Conservation (phyloP, 1,140 invertebrate species). For the Leptinotarsa texana region DNA sequence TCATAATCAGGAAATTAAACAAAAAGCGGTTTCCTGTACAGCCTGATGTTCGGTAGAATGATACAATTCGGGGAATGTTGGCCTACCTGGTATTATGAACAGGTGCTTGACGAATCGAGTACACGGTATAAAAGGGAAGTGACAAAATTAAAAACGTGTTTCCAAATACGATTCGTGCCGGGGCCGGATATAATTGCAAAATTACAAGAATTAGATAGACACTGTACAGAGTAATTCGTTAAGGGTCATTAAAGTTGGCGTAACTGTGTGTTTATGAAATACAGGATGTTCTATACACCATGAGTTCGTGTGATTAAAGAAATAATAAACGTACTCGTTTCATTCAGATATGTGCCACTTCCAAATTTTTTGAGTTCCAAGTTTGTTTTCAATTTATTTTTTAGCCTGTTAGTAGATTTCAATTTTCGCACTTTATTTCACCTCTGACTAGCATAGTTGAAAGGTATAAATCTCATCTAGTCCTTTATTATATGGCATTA, state of each 20-base stretch:
- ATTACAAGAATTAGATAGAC: neutral
- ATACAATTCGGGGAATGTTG: slow-evolving; percentile 3
- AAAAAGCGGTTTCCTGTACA: neutral
- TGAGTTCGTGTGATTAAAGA: no score
- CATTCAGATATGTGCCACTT: no score
- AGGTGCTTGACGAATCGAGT: neutral
- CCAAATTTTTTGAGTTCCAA: no score
- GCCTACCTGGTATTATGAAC: neutral
- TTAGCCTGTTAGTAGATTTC: no score
- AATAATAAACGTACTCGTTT: no score
- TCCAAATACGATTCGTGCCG: neutral
- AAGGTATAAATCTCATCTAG: no score
- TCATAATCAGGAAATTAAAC: neutral
- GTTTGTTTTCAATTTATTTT: no score
- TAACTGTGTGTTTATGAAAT: no score
- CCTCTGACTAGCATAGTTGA: no score
- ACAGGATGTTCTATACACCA: no score
- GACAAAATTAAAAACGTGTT: slow-evolving; percentile 6
- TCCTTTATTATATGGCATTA: no score
- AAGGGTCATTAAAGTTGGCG: neutral
- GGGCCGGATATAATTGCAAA: slow-evolving; percentile 8
- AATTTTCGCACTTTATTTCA: no score
- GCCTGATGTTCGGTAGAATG: neutral
- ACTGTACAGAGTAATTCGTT: neutral
- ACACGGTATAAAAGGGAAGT: neutral